Conservation (phyloP, 2,797 vertebrate genomes). For the Enoplosus armatus region DNA sequence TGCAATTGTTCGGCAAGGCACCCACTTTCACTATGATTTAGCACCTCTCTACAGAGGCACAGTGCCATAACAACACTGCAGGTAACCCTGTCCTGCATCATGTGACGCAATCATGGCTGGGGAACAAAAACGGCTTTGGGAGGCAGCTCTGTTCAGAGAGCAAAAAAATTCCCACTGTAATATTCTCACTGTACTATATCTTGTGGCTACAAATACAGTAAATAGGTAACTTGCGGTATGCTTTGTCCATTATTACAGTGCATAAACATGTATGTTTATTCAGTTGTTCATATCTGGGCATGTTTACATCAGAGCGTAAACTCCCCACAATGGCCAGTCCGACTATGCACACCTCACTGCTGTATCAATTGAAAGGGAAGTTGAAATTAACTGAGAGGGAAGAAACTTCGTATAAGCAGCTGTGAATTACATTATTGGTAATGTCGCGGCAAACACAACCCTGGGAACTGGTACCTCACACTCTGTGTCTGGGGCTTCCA, state of each 20-base stretch:
- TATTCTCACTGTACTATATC: background rate
- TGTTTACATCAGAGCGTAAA: background rate
- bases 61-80: slow-evolving; percentile 7
- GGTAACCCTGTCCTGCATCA: background rate
- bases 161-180: background rate
- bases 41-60: slow-evolving; percentile 2
- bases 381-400: background rate
- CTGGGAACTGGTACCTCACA: no score
- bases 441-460: no score
- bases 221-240: background rate
- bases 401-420: background rate
- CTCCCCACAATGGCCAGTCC: no score
- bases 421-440: background rate
- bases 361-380: no score
- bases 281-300: background rate
- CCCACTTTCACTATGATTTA: slow-evolving; percentile 3
- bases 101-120: background rate
- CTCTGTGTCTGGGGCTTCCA: no score
- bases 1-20: background rate
- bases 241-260: no score
- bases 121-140: background rate
- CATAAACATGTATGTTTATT: no score
- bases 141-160: background rate
- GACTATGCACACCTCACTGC: no score
- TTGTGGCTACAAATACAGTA: background rate